Evolutionary conservation across 2,113 vertebrate species (phyloP).

Genomic region (Uropsilus gracilis): DNA sequence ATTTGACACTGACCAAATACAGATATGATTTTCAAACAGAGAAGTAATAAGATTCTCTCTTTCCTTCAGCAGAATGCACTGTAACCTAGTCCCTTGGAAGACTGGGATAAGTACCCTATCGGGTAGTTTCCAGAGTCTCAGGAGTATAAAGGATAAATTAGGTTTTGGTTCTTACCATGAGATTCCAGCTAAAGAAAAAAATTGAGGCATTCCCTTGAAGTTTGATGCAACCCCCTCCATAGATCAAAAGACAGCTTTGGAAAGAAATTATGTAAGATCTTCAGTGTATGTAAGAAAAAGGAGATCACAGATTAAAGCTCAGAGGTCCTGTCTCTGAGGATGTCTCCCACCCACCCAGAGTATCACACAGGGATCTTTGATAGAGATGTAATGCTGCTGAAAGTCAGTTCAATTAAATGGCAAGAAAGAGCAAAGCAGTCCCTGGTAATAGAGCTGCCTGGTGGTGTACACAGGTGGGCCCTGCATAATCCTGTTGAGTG

Average conservation of each 20-base stretch:
- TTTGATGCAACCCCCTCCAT: not conserved
- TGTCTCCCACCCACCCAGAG: not conserved
- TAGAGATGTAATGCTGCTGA: not conserved
- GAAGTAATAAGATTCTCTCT: not conserved
- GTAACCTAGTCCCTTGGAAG: not conserved
- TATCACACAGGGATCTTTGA: constrained; percentile 12
- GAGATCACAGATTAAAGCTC: constrained; percentile 10
- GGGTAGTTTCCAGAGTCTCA: not conserved
- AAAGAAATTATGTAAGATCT: constrained; percentile 44
- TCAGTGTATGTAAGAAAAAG: constrained; percentile 11
- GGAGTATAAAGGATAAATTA: not conserved
- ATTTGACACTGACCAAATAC: too few species aligned
- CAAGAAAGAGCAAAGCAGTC: not conserved
- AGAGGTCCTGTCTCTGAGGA: not conserved
- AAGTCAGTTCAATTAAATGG: not conserved
- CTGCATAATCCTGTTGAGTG: not conserved
- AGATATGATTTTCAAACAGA: not conserved
- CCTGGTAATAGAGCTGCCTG: not conserved
- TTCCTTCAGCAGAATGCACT: not conserved
- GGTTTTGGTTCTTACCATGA: not conserved
- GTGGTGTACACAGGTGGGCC: not conserved
- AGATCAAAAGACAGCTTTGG: constrained; percentile 56
- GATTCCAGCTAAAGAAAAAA: constrained; percentile 44
- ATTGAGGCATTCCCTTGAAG: not conserved
- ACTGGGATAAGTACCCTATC: not conserved